A percentile compares a stretch with the other conserved stretches of the same genome.
phyloP scores from a whole-genome alignment of 2,113 vertebrate species.

The Blennius ocellaris region DNA sequence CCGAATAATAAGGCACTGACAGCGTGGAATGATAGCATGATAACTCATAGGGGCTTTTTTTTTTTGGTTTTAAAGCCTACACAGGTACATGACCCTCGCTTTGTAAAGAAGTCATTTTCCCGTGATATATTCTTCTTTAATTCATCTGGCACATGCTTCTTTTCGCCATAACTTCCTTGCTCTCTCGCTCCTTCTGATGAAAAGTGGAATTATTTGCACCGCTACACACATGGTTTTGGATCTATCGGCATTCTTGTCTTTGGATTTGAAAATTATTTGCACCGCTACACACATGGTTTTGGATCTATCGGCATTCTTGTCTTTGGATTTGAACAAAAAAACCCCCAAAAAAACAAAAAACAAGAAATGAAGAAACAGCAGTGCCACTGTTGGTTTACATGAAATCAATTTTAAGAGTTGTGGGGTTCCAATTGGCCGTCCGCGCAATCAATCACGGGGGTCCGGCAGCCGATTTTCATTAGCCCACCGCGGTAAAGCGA shows the following conservation, averaged over 20 bases:
- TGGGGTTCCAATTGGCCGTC: conserved; percentile 87
- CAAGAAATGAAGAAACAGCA: conserved; percentile 71
- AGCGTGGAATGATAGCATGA: conserved; percentile 93
- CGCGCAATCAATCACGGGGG: conserved; percentile 85
- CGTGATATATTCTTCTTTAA: conserved; percentile 87
- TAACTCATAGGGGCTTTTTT: conserved; percentile 90
- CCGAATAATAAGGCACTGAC: conserved; percentile 93
- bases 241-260: conserved; percentile 79
- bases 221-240: conserved; percentile 91
- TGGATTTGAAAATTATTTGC: conserved; percentile 69
- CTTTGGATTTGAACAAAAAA: no score
- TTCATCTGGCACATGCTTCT: conserved; percentile 88
- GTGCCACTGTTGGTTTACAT: conserved; percentile 81
- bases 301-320: conserved; percentile 83
- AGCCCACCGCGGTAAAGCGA: conserved; percentile 58
- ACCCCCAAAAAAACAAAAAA: no score
- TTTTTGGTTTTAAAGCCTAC: conserved; percentile 87
- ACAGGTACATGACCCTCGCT: conserved; percentile 91
- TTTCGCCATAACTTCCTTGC: conserved; percentile 25
- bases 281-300: conserved; percentile 90
- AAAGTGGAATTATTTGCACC: conserved; percentile 88
- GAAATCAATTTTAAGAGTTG: conserved; percentile 86
- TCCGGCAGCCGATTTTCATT: conserved; percentile 82
- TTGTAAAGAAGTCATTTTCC: conserved; percentile 90
- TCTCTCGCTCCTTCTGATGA: conserved; percentile 76